phyloP scores from a whole-genome alignment of 2,888 invertebrate species.

The Athrips mouffetella region DNA sequence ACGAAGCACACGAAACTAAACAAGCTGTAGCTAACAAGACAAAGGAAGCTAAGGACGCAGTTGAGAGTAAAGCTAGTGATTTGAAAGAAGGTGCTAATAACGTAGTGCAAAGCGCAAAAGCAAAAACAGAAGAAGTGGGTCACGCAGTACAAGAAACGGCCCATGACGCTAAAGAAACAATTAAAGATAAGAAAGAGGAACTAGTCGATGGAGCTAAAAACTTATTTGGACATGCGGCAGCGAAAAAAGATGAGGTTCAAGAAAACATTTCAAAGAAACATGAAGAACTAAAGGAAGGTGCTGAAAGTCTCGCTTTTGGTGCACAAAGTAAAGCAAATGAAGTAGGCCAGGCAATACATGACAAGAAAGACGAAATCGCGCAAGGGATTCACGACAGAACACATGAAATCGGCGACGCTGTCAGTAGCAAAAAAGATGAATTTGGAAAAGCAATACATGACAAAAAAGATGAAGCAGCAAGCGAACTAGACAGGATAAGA shows the following conservation, averaged over 20 bases:
- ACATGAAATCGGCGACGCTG: conserved; percentile 19
- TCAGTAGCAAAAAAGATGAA: conserved; percentile 32
- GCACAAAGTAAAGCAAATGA: conserved; percentile 29
- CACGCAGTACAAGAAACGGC: conserved; percentile 30
- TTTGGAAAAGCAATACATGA: conserved; percentile 28
- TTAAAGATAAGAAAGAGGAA: conserved; percentile 27
- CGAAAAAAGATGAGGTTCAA: conserved; percentile 34
- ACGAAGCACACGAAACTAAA: conserved; percentile 25
- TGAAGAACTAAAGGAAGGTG: conserved; percentile 28
- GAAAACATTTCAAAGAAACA: conserved; percentile 31
- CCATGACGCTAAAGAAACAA: conserved; percentile 29
- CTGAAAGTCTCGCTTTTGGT: conserved; percentile 26
- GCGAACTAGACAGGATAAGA: conserved; percentile 62
- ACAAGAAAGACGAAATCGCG: conserved; percentile 23
- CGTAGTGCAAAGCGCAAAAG: conserved; percentile 21
- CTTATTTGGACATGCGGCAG: conserved; percentile 34
- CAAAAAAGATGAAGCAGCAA: conserved; percentile 39
- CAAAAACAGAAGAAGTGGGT: conserved; percentile 25
- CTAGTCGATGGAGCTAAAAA: conserved; percentile 23
- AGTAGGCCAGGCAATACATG: conserved; percentile 21
- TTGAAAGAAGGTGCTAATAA: conserved; percentile 13
- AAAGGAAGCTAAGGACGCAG: conserved; percentile 26
- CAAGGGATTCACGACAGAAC: conserved; percentile 20
- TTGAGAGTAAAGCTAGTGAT: conserved; percentile 13
- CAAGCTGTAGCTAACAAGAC: conserved; percentile 26